Evolutionary conservation across 1,140 invertebrate genomes (phyloP).

Genomic region (Tribolium madens): DNA sequence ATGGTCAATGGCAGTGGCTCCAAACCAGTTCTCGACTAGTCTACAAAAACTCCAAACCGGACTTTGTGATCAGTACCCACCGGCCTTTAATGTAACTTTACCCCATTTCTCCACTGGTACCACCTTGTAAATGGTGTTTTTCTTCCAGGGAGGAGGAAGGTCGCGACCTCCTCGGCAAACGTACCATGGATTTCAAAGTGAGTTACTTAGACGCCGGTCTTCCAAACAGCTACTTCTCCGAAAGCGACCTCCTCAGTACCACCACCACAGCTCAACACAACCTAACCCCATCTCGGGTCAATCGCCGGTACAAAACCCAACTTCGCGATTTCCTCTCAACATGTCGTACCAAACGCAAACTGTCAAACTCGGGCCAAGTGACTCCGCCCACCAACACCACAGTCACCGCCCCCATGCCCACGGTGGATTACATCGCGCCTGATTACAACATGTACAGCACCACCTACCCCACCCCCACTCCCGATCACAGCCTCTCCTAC

Average conservation of each 20-base stretch:
- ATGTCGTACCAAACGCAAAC: slow-evolving; percentile 90
- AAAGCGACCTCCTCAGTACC: slow-evolving; percentile 79
- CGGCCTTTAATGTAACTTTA: slow-evolving; percentile 93
- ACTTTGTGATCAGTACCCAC: slow-evolving; percentile 98
- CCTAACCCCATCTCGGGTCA: slow-evolving; percentile 79
- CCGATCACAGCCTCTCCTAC: slow-evolving; percentile 76
- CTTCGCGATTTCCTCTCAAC: slow-evolving; percentile 92
- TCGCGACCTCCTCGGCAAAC: slow-evolving; percentile 92
- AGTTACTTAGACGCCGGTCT: slow-evolving; percentile 95
- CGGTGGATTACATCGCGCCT: slow-evolving; percentile 76
- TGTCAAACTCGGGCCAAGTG: slow-evolving; percentile 67
- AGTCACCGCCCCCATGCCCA: slow-evolving; percentile 62
- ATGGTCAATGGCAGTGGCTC: slow-evolving; percentile 96
- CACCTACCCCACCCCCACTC: slow-evolving; percentile 78
- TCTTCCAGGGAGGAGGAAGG: slow-evolving; percentile 95
- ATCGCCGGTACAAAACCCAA: slow-evolving; percentile 92
- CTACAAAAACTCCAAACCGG: slow-evolving; percentile 99
- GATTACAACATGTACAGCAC: slow-evolving; percentile 86
- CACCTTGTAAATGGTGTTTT: not conserved
- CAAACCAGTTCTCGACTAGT: slow-evolving; percentile 97
- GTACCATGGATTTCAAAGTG: slow-evolving; percentile 99
- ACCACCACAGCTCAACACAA: slow-evolving; percentile 68
- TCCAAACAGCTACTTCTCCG: slow-evolving; percentile 90
- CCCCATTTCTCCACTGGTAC: too few relatives aligned
- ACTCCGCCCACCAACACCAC: slow-evolving; percentile 60